These are phyloP conservation scores for Drosophila meridiana DNA, from an alignment of 2,888 invertebrate genomes.

Conservation along the genomic window DNA sequence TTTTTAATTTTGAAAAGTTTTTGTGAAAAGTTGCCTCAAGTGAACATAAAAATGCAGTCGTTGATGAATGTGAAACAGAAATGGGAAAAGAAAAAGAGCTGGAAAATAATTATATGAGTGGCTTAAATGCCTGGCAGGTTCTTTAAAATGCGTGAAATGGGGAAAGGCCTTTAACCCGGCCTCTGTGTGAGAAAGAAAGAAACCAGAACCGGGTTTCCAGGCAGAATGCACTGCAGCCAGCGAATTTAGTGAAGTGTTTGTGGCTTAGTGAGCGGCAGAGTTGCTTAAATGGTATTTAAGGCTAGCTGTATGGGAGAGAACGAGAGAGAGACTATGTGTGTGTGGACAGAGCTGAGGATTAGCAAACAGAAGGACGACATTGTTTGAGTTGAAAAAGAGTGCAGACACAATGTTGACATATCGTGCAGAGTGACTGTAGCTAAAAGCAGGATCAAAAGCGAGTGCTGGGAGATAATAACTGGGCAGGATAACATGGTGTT, in stretches of 20 bases:
- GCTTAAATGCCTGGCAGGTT: constrained; percentile 44
- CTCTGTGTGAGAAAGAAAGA: constrained; percentile 24
- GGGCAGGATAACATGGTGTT: not conserved
- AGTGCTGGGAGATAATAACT: not conserved
- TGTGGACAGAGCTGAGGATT: not conserved
- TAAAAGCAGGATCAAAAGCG: not conserved
- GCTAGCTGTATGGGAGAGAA: not conserved
- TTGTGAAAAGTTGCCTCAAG: constrained; percentile 44
- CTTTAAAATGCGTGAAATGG: constrained; percentile 56
- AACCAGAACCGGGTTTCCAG: constrained; percentile 32
- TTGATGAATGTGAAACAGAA: constrained; percentile 51
- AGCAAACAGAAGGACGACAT: not conserved
- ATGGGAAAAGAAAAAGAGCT: constrained; percentile 23
- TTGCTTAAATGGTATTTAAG: not conserved
- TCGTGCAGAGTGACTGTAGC: not conserved
- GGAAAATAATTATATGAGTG: constrained; percentile 66
- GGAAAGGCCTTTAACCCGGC: constrained; percentile 52
- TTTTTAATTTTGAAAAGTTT: not conserved
- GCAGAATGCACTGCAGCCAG: constrained; percentile 24
- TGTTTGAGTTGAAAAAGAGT: not conserved
- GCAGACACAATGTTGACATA: not conserved
- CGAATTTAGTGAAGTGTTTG: constrained; percentile 7
- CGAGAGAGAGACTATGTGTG: not conserved
- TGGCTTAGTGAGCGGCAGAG: constrained; percentile 12
- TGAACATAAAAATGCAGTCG: constrained; percentile 39